Conservation (phyloP, 53 echinoderm and acorn worm species). For the Paracentrotus lividus region DNA sequence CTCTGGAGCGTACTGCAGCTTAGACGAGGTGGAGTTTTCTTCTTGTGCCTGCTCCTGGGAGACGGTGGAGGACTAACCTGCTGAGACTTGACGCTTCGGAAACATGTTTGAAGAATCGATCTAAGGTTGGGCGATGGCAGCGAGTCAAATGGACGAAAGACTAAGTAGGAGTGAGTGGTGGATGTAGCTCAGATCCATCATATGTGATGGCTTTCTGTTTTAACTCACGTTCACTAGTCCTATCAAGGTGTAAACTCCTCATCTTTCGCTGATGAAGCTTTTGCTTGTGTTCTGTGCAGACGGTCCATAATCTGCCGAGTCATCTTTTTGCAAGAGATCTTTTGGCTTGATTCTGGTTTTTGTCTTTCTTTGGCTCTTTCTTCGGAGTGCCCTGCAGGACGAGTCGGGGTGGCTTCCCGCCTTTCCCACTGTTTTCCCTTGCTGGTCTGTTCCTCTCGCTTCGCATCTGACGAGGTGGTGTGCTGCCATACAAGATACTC, state of each 20-base stretch:
- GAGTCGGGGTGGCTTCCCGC: constrained; percentile 54
- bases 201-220: constrained; percentile 74
- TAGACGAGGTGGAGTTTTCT: constrained; percentile 67
- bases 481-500: constrained; percentile 58
- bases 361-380: constrained; percentile 60
- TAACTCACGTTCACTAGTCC: constrained; percentile 75
- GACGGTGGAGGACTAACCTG: constrained; percentile 79
- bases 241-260: constrained; percentile 50
- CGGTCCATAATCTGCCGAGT: constrained; percentile 43
- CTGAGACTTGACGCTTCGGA: constrained; percentile 80
- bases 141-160: constrained; percentile 71
- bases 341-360: constrained; percentile 41
- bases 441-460: constrained; percentile 31
- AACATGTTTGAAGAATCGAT: constrained; percentile 73
- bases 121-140: constrained; percentile 76
- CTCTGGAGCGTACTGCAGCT: constrained; percentile 80
- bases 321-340: constrained; percentile 64
- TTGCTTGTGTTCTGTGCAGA: constrained; percentile 52
- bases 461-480: constrained; percentile 65
- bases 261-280: constrained; percentile 52
- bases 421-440: constrained; percentile 39
- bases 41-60: constrained; percentile 71
- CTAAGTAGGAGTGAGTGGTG: constrained; percentile 29
- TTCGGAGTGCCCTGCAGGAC: constrained; percentile 37
- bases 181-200: constrained; percentile 68